These are phyloP conservation scores for Coreius guichenoti DNA, from an alignment of 2,797 vertebrate species.

Conservation along the genomic window DNA sequence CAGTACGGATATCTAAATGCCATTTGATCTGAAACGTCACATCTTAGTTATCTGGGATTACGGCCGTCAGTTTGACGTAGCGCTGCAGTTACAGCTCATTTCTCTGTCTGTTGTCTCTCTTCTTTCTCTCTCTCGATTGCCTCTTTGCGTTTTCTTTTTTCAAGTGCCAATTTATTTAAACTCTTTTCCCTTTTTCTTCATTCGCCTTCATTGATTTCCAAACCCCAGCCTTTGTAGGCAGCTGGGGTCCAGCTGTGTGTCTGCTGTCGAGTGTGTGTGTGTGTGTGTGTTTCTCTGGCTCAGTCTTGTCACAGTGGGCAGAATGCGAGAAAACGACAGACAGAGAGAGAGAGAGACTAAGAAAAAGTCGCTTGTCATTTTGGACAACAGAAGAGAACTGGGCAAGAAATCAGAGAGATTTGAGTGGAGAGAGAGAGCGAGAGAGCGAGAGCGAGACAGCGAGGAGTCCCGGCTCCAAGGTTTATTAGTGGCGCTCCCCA, in stretches of 20 bases:
- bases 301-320: slow-evolving; percentile 79
- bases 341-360: slow-evolving; percentile 64
- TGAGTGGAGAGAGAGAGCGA: slow-evolving; percentile 28
- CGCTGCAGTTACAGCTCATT: slow-evolving; percentile 53
- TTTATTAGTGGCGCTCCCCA: slow-evolving; percentile 78
- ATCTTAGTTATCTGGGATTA: slow-evolving; percentile 12
- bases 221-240: slow-evolving; percentile 85
- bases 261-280: slow-evolving; percentile 65
- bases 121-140: slow-evolving; percentile 70
- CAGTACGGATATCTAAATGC: not conserved
- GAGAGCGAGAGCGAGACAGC: slow-evolving; percentile 72
- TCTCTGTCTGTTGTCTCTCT: slow-evolving; percentile 50
- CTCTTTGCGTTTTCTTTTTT: slow-evolving; percentile 75
- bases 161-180: slow-evolving; percentile 85
- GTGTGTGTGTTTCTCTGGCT: slow-evolving; percentile 72
- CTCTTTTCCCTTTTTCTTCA: slow-evolving; percentile 82
- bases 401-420: slow-evolving; percentile 61
- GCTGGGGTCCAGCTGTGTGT: slow-evolving; percentile 86
- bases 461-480: slow-evolving; percentile 77
- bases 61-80: slow-evolving; percentile 5
- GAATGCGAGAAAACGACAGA: slow-evolving; percentile 71
- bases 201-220: slow-evolving; percentile 90
- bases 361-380: slow-evolving; percentile 62
- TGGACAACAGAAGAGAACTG: slow-evolving; percentile 59
- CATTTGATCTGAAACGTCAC: not conserved